Evolutionary conservation across 2,888 invertebrate species (phyloP).

Genomic region (Sympetrum striolatum): DNA sequence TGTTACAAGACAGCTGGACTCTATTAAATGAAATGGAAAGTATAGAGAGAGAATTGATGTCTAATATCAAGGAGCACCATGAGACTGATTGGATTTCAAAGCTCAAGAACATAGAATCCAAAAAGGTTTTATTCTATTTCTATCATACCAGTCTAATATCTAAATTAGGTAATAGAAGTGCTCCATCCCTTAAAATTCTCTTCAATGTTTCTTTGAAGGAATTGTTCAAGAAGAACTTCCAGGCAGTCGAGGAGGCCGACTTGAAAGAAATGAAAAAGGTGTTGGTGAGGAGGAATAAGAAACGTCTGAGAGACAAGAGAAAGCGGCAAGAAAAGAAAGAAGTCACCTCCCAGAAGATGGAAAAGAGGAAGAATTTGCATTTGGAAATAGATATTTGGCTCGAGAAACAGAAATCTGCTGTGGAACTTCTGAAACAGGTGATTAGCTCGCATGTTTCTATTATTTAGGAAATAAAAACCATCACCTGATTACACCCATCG

Average conservation of each 20-base stretch:
- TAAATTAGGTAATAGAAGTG: background rate
- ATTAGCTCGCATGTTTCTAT: background rate
- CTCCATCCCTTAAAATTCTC: conserved; percentile 50
- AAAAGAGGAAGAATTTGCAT: conserved; percentile 62
- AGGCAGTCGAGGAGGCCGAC: conserved; percentile 54
- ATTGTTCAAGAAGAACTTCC: conserved; percentile 59
- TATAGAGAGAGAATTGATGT: conserved; percentile 56
- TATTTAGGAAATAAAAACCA: too few relatives aligned
- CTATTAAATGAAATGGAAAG: conserved; percentile 59
- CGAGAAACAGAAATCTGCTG: conserved; percentile 69
- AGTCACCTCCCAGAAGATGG: conserved; percentile 55
- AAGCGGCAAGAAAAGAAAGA: conserved; percentile 60
- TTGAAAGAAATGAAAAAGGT: conserved; percentile 26
- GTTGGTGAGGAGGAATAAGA: conserved; percentile 60
- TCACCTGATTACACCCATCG: too few relatives aligned
- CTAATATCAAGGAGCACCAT: conserved; percentile 60
- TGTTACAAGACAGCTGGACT: conserved; percentile 54
- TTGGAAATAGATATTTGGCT: conserved; percentile 72
- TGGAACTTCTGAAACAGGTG: conserved; percentile 68
- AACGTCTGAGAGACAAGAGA: conserved; percentile 62
- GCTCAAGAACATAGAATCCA: conserved; percentile 61
- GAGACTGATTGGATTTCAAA: conserved; percentile 66
- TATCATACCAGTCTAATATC: conserved; percentile 51
- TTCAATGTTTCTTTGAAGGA: conserved; percentile 60
- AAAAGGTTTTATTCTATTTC: conserved; percentile 62